Conservation (phyloP, 2,113 vertebrate species). For the Carassius carassius region DNA sequence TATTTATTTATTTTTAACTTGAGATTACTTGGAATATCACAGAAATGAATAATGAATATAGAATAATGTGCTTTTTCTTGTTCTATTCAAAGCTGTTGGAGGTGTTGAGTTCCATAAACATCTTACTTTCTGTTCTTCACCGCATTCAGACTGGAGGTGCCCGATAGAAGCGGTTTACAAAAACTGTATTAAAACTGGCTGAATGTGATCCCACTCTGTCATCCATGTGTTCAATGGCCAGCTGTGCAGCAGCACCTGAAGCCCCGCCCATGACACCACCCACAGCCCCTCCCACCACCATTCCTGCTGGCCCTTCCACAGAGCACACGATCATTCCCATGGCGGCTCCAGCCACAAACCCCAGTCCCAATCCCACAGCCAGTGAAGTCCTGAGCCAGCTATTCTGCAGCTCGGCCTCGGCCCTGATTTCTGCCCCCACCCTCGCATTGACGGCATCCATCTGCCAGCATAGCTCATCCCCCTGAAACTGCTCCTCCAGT, state of each 20-base stretch:
- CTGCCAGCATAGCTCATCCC: slow-evolving; percentile 65
- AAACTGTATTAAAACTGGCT: slow-evolving; percentile 74
- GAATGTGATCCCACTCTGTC: slow-evolving; percentile 64
- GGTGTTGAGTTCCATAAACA: too few species aligned
- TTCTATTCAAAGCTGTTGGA: too few species aligned
- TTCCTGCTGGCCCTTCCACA: slow-evolving; percentile 70
- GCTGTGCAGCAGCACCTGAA: slow-evolving; percentile 71
- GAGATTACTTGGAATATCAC: too few species aligned
- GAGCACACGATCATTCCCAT: slow-evolving; percentile 69
- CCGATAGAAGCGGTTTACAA: slow-evolving; percentile 74
- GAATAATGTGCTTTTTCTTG: too few species aligned
- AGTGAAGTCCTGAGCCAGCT: slow-evolving; percentile 72
- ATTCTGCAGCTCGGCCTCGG: slow-evolving; percentile 70
- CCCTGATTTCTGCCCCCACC: slow-evolving; percentile 62
- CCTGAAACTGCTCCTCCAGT: slow-evolving; percentile 65
- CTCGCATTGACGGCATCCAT: slow-evolving; percentile 61
- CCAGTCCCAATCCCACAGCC: slow-evolving; percentile 67
- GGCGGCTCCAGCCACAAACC: slow-evolving; percentile 64
- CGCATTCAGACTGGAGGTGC: slow-evolving; percentile 47
- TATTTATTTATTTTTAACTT: too few species aligned
- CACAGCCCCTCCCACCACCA: slow-evolving; percentile 70
- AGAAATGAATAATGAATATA: too few species aligned
- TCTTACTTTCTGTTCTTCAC: background rate
- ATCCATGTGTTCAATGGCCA: slow-evolving; percentile 72
- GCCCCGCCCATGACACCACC: slow-evolving; percentile 71